A percentile compares a stretch with the other conserved stretches of the same genome.
These are phyloP conservation scores for Hirtodrosophila confusa DNA, from an alignment of 2,888 invertebrate species.

Conservation along the genomic window DNA sequence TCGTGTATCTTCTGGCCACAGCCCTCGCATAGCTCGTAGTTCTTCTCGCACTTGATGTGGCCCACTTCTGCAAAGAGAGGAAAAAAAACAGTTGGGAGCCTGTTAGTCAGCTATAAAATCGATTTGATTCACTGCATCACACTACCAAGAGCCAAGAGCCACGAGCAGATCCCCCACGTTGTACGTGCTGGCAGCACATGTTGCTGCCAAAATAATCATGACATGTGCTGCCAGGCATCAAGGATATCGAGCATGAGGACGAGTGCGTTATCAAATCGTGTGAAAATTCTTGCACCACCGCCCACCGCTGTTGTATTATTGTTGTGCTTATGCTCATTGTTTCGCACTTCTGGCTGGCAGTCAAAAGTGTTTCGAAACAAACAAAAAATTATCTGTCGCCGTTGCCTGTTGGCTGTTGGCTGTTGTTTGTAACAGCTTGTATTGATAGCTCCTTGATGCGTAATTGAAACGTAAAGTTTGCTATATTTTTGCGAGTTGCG, in stretches of 20 bases:
- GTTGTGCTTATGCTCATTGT: slow-evolving; percentile 43
- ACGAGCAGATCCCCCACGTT: slow-evolving; percentile 15
- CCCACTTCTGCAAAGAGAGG: slow-evolving; percentile 83
- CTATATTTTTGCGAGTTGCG: slow-evolving; percentile 36
- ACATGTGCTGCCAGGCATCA: slow-evolving; percentile 50
- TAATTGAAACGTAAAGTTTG: slow-evolving; percentile 80
- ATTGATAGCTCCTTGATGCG: slow-evolving; percentile 80
- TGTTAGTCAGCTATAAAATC: slow-evolving; percentile 40
- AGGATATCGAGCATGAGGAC: slow-evolving; percentile 4
- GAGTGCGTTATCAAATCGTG: slow-evolving; percentile 64
- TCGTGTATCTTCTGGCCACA: slow-evolving; percentile 98
- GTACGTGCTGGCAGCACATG: slow-evolving; percentile 60
- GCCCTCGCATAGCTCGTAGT: slow-evolving; percentile 95
- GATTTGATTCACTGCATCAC: slow-evolving; percentile 15
- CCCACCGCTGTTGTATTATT: slow-evolving; percentile 6
- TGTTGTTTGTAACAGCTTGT: slow-evolving; percentile 71
- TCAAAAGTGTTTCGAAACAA: slow-evolving; percentile 29
- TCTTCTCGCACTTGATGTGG: slow-evolving; percentile 91
- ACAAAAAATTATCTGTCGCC: slow-evolving; percentile 72
- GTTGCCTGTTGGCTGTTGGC: slow-evolving; percentile 6
- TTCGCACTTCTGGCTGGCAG: slow-evolving; percentile 38
- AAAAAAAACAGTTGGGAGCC: slow-evolving; percentile 4
- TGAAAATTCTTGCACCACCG: slow-evolving; percentile 51
- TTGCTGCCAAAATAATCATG: slow-evolving; percentile 44
- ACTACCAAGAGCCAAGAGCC: slow-evolving; percentile 5